Base-by-base conservation (phyloP, 2,113 vertebrate genomes). In the Todiramphus saurophagus region DNA sequence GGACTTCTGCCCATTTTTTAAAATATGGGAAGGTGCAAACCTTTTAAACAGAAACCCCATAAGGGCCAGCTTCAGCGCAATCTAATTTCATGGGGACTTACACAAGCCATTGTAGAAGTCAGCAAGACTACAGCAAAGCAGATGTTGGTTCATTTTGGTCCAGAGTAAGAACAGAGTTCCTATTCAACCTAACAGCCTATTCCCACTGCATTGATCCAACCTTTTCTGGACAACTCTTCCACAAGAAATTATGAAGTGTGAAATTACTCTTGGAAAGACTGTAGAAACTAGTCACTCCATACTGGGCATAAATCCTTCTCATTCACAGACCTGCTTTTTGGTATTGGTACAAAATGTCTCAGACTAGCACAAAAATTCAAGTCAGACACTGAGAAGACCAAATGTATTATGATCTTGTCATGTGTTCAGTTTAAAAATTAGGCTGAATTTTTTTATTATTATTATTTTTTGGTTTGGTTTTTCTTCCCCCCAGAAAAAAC, bases 231-330 rank as follows among this genome's bases (percentile, higher is more conserved):
- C 39, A 88, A 37, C 19, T 66, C 33, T 64, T 90, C 58, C 58
- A 72, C 21, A 84, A 68, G 60, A 95, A 83, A 93, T 84, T 84
- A 58, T 53, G 39, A 86, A 69, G 76, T 53, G 48, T 90, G 83
- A 95, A 94, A 94, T 93, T 87, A 93, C 56, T 78, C 68, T 63
- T 92, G n/a, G 35, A 83, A 87, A 60, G 58, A 46, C 31, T 75
- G 48, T 27, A 81, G 63, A 84, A 83, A 83, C 21, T 27, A 58
- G 30, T 74, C 31, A 41, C 16, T 90, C 46, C 30, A 21, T n/a
- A 55, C 19, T 59, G 44, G 21, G 33, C 28, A 77, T 67, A 58
- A 94, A 87, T 69, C 27, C 31, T 25, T 59, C 28, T 90, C 37
- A 50, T 70, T 70, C 64, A 90, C 20, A 81, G 72, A 70, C 56